Percentiles rank a stretch among this genome's conserved stretches.
These are phyloP conservation scores for Larimichthys crocea DNA, from an alignment of 2,113 vertebrate genomes.

Conservation along the genomic window DNA sequence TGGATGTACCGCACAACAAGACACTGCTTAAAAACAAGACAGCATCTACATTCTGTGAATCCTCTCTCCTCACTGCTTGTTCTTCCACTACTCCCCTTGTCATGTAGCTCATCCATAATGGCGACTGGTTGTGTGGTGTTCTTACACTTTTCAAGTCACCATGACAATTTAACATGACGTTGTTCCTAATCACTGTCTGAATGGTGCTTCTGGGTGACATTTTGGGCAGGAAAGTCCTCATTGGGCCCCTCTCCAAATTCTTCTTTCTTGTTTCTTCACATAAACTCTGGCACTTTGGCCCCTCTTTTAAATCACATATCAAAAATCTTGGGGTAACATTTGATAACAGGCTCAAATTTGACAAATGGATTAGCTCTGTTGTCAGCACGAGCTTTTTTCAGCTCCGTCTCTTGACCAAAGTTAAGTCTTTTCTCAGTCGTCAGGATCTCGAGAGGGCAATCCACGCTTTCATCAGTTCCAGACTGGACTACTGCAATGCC, in stretches of 20 bases:
- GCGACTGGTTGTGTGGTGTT: constrained; percentile 6
- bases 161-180: constrained; percentile 50
- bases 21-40: not conserved
- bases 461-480: no score
- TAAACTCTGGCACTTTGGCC: no score
- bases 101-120: constrained; percentile 33
- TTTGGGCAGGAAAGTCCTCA: not conserved
- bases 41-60: not conserved
- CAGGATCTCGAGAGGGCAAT: no score
- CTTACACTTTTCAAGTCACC: constrained; percentile 44
- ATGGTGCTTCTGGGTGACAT: constrained; percentile 24
- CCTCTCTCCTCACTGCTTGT: constrained; percentile 8
- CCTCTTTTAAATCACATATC: no score
- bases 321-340: no score
- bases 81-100: not conserved
- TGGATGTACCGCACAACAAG: constrained; percentile 3
- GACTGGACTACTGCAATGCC: no score
- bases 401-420: no score
- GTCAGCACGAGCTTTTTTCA: no score
- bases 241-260: not conserved
- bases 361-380: no score
- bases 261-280: not conserved
- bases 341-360: no score
- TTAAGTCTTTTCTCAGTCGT: no score
- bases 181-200: constrained; percentile 16